Evolutionary conservation across 2,888 invertebrate species (phyloP).

Genomic region (Ochlodes sylvanus): DNA sequence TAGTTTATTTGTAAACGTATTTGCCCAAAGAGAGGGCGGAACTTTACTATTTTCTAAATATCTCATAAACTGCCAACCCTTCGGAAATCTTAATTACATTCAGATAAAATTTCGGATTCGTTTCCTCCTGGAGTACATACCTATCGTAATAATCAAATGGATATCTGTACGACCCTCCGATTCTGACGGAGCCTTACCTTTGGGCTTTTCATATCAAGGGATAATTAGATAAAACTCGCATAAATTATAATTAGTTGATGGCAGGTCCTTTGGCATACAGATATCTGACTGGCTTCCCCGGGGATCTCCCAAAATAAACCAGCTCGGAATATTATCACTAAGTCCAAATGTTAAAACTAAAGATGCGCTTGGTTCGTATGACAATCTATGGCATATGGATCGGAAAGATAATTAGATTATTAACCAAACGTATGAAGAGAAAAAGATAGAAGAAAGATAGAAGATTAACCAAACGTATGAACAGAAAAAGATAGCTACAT

Average conservation of each 20-base stretch:
- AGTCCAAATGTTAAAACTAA: no score
- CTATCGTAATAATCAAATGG: not conserved
- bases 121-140: not conserved
- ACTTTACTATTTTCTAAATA: not conserved
- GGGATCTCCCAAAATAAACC: not conserved
- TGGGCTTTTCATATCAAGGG: constrained; percentile 1
- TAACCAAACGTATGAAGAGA: no score
- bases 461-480: no score
- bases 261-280: not conserved
- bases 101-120: not conserved
- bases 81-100: not conserved
- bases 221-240: constrained; percentile 7
- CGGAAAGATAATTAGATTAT: no score
- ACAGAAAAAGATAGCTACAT: no score
- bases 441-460: no score
- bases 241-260: not conserved
- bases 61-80: not conserved
- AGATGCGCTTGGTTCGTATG: no score
- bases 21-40: no score
- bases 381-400: no score
- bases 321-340: not conserved
- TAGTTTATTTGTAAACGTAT: no score
- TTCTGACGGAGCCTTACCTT: not conserved
- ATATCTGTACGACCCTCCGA: not conserved
- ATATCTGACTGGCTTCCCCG: not conserved